Base-by-base conservation (phyloP, 2,113 vertebrate species). In the Coturnix japonica region DNA sequence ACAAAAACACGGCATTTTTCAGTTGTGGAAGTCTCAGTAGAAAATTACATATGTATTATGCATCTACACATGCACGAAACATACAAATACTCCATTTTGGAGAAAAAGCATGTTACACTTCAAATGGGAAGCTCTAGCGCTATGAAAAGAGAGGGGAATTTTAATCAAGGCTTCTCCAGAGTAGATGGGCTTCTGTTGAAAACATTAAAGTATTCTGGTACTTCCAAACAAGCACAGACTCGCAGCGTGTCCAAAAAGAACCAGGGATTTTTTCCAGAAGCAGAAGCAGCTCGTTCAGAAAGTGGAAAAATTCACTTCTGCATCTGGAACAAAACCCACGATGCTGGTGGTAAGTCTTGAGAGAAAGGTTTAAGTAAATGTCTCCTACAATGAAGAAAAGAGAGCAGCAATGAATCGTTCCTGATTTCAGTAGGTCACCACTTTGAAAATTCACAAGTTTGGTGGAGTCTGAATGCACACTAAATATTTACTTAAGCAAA, bases 1-100 rank as follows among this genome's bases (percentile, higher is more conserved):
- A 90, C 57, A 85, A 94, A 97, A 97, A 95, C 91, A 96, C 81
- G 93, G 82, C 80, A 94, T 95, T 96, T 96, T 95, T 76, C 89
- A 81, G 90, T 97, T 95, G 75, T 39, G 51, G 72, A 97, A 96
- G 82, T 93, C 96, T 95, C 91, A 80, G 89, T 92, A 82, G 81
- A 86, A 90, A 84, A 90, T 87, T 96, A 94, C 85, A 90, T 83
- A 83, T 92, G 91, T 95, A 90, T 80, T 96, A 93, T 97, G 95
- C 94, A 95, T 49, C 96, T 95, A 96, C 94, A 77, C 87, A 95
- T 66, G 79, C 84, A 96, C 67, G 74, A 90, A 90, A 95, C 81
- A 92, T 66, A 95, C n/a, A 77, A 96, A 95, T 94, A 90, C 89
- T 90, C 91, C 80, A 94, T 93, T 91, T 86, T 90, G 73, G 91